Evolutionary conservation across 2,888 invertebrate genomes (phyloP), one percentile per base, ranked within the genome.

Genomic region (Plagodis pulveraria): DNA sequence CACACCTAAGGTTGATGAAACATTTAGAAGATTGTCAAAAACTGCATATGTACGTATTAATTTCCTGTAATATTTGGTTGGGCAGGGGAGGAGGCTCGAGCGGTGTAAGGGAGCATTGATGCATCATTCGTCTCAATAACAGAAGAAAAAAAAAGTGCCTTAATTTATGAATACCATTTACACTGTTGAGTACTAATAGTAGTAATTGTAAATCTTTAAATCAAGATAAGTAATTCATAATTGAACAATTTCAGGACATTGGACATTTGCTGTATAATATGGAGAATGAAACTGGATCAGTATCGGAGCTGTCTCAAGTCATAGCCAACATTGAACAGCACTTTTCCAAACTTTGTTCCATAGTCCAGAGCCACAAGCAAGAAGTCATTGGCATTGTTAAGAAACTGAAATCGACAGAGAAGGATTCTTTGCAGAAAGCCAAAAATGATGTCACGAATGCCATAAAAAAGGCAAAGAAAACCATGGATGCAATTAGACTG

Each of bases 301-400:
- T 76, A 6, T 77, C 78, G 11, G 80, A 84, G 22, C 66, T 83
- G 2, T 78, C 81, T 45, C 72, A 72, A 41, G 67, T 86, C 9
- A 82, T 91, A 49, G 73, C 74, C 7, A 69, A 75, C 10, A 83
- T 94, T 6, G 89, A 90, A 46, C 91, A 92, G 63, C 93, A 94
- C 70, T 94, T 94, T 67, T 84, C 91, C 0, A 85, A 92, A 62
- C 75, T 94, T 0, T 89, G 90, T 61, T 93, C 90, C 0, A 72
- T 86, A 6, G 76, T 95, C 44, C 94, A 95, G 75, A 88, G 87
- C 51, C 78, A 92, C 45, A 95, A 95, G 67, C 73, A 81, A 9
- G 85, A 90, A 62, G 73, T 94, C 4, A 78, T 88, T 0, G 75
- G 81, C 6, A 74, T 80, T 12, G 65, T 94, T 7, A 58, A 80